Evolutionary conservation across 2,888 invertebrate genomes (phyloP).

Genomic region (Globia sparganii): DNA sequence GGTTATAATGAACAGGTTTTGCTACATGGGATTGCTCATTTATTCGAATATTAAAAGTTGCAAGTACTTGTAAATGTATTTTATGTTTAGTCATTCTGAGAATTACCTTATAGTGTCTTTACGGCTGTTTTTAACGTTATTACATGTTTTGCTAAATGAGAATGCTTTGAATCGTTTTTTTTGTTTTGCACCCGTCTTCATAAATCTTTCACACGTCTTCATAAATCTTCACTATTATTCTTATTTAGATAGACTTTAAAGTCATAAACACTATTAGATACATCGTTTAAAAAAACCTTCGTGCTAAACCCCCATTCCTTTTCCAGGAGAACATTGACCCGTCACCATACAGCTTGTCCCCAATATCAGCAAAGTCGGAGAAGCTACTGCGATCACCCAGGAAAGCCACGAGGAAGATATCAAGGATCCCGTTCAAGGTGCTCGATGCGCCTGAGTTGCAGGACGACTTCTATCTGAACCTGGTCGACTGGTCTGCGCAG

Average conservation of each 20-base stretch:
- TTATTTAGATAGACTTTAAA: too few species aligned
- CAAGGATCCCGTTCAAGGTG: constrained; percentile 99
- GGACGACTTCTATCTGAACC: constrained; percentile 99
- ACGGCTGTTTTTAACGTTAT: constrained; percentile 48
- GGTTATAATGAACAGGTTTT: constrained; percentile 59
- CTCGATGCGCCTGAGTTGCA: constrained; percentile 98
- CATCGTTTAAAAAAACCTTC: not conserved
- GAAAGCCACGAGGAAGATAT: constrained; percentile 99
- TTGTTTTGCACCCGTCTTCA: not conserved
- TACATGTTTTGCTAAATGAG: constrained; percentile 39
- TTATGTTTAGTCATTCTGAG: constrained; percentile 60
- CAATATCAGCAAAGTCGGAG: constrained; percentile 98
- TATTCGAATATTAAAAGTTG: constrained; percentile 61
- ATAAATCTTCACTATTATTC: not conserved
- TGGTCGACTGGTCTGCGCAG: constrained; percentile 99
- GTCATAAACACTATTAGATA: not conserved
- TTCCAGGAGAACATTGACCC: constrained; percentile 94
- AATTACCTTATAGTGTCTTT: constrained; percentile 41
- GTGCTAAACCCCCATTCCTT: constrained; percentile 57
- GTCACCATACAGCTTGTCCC: constrained; percentile 98
- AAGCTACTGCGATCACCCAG: constrained; percentile 97
- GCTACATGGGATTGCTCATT: constrained; percentile 56
- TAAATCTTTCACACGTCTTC: constrained; percentile 7
- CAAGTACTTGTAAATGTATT: constrained; percentile 59
- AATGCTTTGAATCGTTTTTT: constrained; percentile 28